phyloP scores from a whole-genome alignment of 2,113 vertebrate species.

The cattle (Bos taurus) region ARS-UCD2.0 NC_037343.1:32644501-32645000 shows the following conservation, averaged over 20 bases:
- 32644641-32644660: not conserved
- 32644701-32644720: not conserved
- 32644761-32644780: not conserved
- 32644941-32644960: not conserved
- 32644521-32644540: slow-evolving; percentile 56
- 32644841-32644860: not conserved
- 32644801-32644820: not conserved
- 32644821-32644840: not conserved
- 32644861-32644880: not conserved
- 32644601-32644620: not conserved
- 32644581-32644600: not conserved
- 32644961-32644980: not conserved
- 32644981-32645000: not conserved
- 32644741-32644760: not conserved
- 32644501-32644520: not conserved
- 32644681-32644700: not conserved
- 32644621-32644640: not conserved
- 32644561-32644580: slow-evolving; percentile 85
- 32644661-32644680: not conserved
- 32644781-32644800: not conserved
- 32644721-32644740: not conserved
- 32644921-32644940: not conserved
- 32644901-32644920: not conserved
- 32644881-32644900: not conserved
- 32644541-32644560: slow-evolving; percentile 97